Evolutionary conservation across 2,888 invertebrate genomes (phyloP).

Genomic region (Hipparchia semele): DNA sequence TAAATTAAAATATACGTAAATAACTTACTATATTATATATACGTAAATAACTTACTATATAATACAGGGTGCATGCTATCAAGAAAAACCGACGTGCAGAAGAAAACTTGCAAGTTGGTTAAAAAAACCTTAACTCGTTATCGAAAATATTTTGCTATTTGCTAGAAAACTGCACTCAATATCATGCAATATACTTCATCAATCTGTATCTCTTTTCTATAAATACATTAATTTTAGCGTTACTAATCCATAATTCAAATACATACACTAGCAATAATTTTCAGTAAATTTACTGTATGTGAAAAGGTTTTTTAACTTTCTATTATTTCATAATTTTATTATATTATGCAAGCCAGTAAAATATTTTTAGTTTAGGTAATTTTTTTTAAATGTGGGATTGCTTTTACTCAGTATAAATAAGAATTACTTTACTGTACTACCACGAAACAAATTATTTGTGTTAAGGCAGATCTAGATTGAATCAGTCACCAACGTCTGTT

Average conservation of each 20-base stretch:
- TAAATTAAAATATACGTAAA: constrained; percentile 56
- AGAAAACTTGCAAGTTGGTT: constrained; percentile 37
- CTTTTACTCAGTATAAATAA: neutral
- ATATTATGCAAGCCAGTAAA: neutral
- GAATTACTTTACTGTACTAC: neutral
- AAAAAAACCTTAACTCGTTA: constrained; percentile 34
- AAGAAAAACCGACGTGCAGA: constrained; percentile 57
- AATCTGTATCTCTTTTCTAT: neutral
- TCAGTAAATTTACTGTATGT: neutral
- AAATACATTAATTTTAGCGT: constrained; percentile 4
- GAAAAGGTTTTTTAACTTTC: neutral
- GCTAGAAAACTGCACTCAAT: constrained; percentile 38
- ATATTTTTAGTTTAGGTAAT: neutral
- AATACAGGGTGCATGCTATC: constrained; percentile 73
- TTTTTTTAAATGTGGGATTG: neutral
- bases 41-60: constrained; percentile 57
- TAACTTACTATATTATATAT: constrained; percentile 54
- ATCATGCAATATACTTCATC: constrained; percentile 39
- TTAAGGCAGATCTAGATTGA: too few species aligned
- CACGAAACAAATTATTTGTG: neutral
- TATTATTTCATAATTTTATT: neutral
- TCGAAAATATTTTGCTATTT: constrained; percentile 48
- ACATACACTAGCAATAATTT: neutral
- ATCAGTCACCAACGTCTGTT: too few species aligned
- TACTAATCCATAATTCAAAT: neutral